phyloP scores from a whole-genome alignment of 2,113 vertebrate genomes.

The Oostethus manadensis region DNA sequence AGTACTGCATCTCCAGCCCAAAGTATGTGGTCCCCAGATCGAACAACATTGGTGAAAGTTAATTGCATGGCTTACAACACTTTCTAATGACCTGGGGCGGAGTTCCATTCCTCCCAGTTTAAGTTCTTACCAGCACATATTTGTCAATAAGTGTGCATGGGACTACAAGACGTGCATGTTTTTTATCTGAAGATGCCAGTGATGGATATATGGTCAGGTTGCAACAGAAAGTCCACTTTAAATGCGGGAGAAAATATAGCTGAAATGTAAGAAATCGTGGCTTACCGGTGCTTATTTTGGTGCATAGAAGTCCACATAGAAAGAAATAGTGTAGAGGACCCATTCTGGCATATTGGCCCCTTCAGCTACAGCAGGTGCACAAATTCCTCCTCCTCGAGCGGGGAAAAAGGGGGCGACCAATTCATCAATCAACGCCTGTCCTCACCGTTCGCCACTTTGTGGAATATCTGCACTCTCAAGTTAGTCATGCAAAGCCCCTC shows the following conservation, averaged over 20 bases:
- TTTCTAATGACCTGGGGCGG: background rate
- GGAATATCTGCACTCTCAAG: conserved; percentile 12
- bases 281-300: conserved; percentile 60
- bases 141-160: background rate
- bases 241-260: background rate
- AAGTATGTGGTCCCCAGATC: background rate
- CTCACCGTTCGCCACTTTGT: conserved; percentile 30
- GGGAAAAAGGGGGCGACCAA: conserved; percentile 27
- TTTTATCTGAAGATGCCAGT: no score
- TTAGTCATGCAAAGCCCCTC: conserved; percentile 20
- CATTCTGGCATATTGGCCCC: conserved; percentile 72
- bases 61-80: background rate
- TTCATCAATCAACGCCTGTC: conserved; percentile 27
- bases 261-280: background rate
- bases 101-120: background rate
- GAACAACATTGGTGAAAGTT: conserved; percentile 1
- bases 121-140: background rate
- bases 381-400: conserved; percentile 54
- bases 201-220: conserved; percentile 47
- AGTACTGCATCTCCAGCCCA: conserved; percentile 16
- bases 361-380: conserved; percentile 51
- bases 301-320: conserved; percentile 70
- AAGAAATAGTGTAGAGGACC: conserved; percentile 68
- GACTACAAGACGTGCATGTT: no score
- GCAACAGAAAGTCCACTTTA: background rate